phyloP scores from a whole-genome alignment of 2,113 vertebrate genomes.

The Xenus cinereus region DNA sequence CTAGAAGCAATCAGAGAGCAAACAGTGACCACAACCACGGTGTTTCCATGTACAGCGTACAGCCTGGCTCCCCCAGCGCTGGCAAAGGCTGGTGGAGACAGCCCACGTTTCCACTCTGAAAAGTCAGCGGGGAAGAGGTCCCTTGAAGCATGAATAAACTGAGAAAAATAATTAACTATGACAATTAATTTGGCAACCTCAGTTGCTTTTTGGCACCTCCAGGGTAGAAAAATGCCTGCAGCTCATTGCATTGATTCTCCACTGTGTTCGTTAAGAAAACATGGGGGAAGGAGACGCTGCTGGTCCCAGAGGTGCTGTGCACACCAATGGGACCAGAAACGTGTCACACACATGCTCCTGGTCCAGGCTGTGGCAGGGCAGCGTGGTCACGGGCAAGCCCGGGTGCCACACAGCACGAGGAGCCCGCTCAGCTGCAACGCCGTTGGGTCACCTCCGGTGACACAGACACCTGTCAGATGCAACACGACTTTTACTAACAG shows the following conservation, averaged over 20 bases:
- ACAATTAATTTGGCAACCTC: background rate
- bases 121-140: background rate
- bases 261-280: background rate
- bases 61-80: background rate
- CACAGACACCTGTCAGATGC: background rate
- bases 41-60: background rate
- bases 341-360: accelerated
- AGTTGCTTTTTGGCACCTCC: background rate
- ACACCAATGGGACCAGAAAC: background rate
- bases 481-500: background rate
- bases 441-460: background rate
- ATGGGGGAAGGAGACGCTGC: accelerated
- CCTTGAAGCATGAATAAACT: background rate
- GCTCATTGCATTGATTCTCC: background rate
- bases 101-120: background rate
- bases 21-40: background rate
- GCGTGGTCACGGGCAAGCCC: background rate
- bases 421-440: background rate
- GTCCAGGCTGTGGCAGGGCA: accelerated
- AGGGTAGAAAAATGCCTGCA: background rate
- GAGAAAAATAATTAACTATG: background rate
- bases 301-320: accelerated
- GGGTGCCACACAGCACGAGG: background rate
- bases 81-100: background rate
- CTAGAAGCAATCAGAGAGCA: background rate